A percentile compares a stretch with the other conserved stretches of the same genome.
phyloP scores from a whole-genome alignment of 2,113 vertebrate genomes.

The Chiloscyllium plagiosum region DNA sequence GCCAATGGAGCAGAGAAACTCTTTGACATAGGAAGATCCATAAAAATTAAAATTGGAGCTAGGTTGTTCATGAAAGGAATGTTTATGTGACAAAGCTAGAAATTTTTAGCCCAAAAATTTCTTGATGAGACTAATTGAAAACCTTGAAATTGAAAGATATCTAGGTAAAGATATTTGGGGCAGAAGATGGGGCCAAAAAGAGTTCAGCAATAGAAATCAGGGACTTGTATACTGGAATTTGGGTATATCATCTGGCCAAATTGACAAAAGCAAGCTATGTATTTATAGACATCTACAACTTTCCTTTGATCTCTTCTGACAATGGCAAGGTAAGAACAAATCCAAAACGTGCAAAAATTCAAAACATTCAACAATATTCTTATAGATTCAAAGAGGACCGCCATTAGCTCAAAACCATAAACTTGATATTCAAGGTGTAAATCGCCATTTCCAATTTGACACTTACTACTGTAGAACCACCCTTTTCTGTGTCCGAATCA shows the following conservation, averaged over 20 bases:
- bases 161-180: not conserved
- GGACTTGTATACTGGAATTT: not conserved
- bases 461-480: constrained; percentile 69
- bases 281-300: not conserved
- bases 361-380: not conserved
- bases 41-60: too few relatives aligned
- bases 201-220: not conserved
- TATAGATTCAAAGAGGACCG: not conserved
- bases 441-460: not conserved
- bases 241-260: not conserved
- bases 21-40: too few relatives aligned
- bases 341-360: not conserved
- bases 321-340: not conserved
- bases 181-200: too few relatives aligned
- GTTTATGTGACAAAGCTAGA: too few relatives aligned
- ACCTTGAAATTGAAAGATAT: not conserved
- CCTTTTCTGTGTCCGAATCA: constrained; percentile 85
- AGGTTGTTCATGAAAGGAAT: too few relatives aligned
- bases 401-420: not conserved
- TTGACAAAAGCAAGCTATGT: not conserved
- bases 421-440: not conserved
- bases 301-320: not conserved
- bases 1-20: too few relatives aligned
- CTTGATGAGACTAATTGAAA: not conserved
- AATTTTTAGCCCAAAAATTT: too few relatives aligned